Evolutionary conservation across 2,113 vertebrate genomes (phyloP).

Genomic region (Colossoma macropomum): DNA sequence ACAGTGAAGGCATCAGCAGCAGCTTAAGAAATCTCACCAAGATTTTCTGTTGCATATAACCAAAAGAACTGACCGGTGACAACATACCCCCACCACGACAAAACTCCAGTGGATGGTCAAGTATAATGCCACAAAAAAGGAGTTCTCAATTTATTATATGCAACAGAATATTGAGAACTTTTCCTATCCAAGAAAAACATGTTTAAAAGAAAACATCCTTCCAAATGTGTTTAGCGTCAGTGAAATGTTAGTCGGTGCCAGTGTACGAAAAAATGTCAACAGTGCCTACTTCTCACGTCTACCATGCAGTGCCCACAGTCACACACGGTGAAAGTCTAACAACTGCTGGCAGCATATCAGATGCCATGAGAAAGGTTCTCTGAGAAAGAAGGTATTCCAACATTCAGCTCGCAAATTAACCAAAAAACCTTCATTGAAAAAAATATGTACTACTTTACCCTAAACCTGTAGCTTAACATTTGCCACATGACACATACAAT

Average conservation of each 20-base stretch:
- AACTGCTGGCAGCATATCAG: neutral
- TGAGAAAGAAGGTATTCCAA: neutral
- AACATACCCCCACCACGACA: neutral
- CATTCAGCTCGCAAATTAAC: neutral
- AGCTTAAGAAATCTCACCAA: constrained; percentile 25
- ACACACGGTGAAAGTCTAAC: constrained; percentile 15
- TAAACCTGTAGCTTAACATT: too few species aligned
- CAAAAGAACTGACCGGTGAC: neutral
- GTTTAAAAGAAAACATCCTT: neutral
- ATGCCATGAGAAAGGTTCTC: neutral
- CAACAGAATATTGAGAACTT: neutral
- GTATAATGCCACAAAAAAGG: neutral
- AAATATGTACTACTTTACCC: too few species aligned
- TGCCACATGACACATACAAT: too few species aligned
- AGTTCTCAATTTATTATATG: neutral
- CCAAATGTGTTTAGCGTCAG: neutral
- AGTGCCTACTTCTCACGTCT: constrained; percentile 27
- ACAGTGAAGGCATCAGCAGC: constrained; percentile 48
- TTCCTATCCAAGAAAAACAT: neutral
- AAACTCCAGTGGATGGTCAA: neutral
- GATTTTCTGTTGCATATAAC: constrained; percentile 14
- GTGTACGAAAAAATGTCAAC: neutral
- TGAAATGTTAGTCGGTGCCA: neutral
- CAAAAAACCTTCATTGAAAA: too few species aligned
- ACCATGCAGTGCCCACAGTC: constrained; percentile 64